Conservation (phyloP, 2,888 invertebrate genomes). For the Griposia aprilina region DNA sequence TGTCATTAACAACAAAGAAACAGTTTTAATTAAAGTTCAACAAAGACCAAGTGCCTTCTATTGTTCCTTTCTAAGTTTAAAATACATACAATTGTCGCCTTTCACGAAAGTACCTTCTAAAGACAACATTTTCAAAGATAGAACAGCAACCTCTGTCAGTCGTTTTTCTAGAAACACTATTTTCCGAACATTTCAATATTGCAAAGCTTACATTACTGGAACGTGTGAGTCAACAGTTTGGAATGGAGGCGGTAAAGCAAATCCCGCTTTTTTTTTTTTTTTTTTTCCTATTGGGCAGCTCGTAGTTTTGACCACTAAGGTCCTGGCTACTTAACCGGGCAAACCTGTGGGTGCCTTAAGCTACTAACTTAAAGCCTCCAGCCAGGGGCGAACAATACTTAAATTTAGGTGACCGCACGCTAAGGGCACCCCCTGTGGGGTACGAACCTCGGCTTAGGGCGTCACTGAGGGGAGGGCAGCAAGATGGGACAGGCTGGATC, state of each 20-base stretch:
- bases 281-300: too few relatives aligned
- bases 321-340: too few relatives aligned
- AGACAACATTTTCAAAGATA: slow-evolving; percentile 1
- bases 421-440: too few relatives aligned
- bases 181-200: slow-evolving; percentile 22
- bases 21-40: slow-evolving; percentile 42
- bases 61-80: slow-evolving; percentile 16
- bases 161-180: slow-evolving; percentile 15
- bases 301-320: too few relatives aligned
- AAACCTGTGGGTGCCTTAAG: too few relatives aligned
- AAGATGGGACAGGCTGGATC: too few relatives aligned
- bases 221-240: slow-evolving; percentile 26
- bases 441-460: too few relatives aligned
- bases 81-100: slow-evolving; percentile 18
- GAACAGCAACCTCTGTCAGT: not conserved
- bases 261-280: too few relatives aligned
- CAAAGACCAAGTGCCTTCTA: slow-evolving; percentile 10
- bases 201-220: not conserved
- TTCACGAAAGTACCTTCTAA: not conserved
- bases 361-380: too few relatives aligned
- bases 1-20: slow-evolving; percentile 13
- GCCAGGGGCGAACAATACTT: too few relatives aligned
- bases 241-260: slow-evolving; percentile 50
- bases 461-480: too few relatives aligned
- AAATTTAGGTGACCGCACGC: too few relatives aligned